A percentile compares a stretch with the other conserved stretches of the same genome.
These are phyloP conservation scores for Drosophila pseudotalamancana DNA, from an alignment of 2,888 invertebrate species.

Conservation along the genomic window DNA sequence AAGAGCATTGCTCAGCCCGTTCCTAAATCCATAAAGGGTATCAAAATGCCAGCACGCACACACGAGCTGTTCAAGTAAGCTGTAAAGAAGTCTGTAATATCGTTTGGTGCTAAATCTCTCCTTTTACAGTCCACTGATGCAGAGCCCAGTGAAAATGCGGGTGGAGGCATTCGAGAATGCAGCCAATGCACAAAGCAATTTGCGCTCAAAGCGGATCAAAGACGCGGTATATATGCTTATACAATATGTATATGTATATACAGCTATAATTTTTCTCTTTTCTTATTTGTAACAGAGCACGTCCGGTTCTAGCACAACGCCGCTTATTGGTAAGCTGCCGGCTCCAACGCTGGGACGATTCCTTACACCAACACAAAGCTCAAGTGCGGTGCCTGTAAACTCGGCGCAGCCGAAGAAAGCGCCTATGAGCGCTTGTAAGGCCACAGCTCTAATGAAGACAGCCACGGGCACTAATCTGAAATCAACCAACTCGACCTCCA, in stretches of 20 bases:
- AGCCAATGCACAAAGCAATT: conserved; percentile 60
- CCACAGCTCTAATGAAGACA: conserved; percentile 65
- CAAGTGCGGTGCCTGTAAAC: conserved; percentile 51
- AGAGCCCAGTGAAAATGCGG: conserved; percentile 87
- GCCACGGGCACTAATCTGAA: conserved; percentile 64
- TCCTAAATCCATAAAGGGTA: conserved; percentile 54
- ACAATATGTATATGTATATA: not conserved
- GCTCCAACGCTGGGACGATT: conserved; percentile 78
- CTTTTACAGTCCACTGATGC: conserved; percentile 86
- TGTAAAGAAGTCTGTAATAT: not conserved
- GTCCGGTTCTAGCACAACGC: conserved; percentile 64
- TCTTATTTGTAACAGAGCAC: conserved; percentile 6
- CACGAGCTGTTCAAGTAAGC: conserved; percentile 83
- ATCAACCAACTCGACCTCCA: conserved; percentile 54
- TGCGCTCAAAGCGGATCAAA: conserved; percentile 74
- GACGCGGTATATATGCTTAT: conserved; percentile 68
- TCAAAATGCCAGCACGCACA: conserved; percentile 78
- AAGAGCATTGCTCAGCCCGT: conserved; percentile 17
- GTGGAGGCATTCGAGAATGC: conserved; percentile 87
- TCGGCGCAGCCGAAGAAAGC: conserved; percentile 73
- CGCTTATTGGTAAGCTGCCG: conserved; percentile 73
- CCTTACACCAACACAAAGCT: conserved; percentile 81
- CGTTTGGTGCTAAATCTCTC: conserved; percentile 42
- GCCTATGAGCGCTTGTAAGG: conserved; percentile 81
- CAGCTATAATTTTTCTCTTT: not conserved